Evolutionary conservation across 2,113 vertebrate species (phyloP).

Genomic region (Fregata magnificens): DNA sequence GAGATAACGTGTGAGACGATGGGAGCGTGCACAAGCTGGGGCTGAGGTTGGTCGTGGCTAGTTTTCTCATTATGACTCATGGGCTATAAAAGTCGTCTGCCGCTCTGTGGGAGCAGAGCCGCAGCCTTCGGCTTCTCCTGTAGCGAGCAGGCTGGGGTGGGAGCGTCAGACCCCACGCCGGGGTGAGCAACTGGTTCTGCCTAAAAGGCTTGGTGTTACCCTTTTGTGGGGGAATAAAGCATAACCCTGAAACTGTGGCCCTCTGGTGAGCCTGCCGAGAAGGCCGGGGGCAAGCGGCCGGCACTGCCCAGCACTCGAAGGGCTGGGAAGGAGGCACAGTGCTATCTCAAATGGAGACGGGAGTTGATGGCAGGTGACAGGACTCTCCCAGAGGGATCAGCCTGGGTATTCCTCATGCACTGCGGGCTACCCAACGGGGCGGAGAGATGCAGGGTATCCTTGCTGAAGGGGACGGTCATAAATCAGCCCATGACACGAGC

Average conservation of each 20-base stretch:
- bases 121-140: not conserved
- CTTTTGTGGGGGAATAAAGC: not conserved
- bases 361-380: not conserved
- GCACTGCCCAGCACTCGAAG: accelerated
- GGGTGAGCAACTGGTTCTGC: not conserved
- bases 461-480: not conserved
- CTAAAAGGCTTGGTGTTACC: accelerated
- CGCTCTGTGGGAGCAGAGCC: not conserved
- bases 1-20: not conserved
- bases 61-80: not conserved
- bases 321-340: not conserved
- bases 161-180: accelerated
- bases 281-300: not conserved
- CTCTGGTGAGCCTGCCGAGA: not conserved
- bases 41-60: not conserved
- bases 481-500: not conserved
- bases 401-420: not conserved
- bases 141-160: not conserved
- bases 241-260: not conserved
- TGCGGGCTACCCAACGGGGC: accelerated
- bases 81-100: not conserved
- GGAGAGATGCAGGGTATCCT: not conserved
- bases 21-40: not conserved
- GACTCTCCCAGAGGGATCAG: not conserved
- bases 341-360: accelerated